phyloP scores from a whole-genome alignment of 2,888 invertebrate genomes.

The Griposia aprilina region DNA sequence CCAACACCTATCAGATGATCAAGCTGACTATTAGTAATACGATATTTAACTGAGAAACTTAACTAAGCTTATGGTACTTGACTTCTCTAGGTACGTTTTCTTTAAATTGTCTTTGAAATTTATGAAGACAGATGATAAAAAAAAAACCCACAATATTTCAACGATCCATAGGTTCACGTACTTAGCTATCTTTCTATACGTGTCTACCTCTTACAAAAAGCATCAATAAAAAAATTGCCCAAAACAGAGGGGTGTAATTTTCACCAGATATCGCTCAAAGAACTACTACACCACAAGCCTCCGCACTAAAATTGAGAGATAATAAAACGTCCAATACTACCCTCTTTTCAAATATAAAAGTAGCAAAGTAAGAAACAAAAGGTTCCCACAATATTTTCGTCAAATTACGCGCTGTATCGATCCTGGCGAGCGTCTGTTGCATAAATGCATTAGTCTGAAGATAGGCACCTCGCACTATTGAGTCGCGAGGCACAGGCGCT shows the following conservation, averaged over 20 bases:
- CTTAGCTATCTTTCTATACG: not conserved
- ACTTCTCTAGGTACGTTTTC: not conserved
- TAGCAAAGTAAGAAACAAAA: conserved; percentile 75
- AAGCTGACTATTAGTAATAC: not conserved
- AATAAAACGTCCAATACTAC: conserved; percentile 51
- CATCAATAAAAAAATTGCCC: not conserved
- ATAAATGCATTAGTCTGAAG: conserved; percentile 90
- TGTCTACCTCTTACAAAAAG: no score
- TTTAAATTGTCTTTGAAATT: not conserved
- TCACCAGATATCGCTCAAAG: not conserved
- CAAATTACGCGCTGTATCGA: conserved; percentile 87
- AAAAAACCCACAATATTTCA: not conserved
- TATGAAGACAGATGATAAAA: not conserved
- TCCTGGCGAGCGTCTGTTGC: conserved; percentile 84
- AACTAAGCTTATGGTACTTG: not conserved
- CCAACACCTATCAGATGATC: not conserved
- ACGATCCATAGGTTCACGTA: not conserved
- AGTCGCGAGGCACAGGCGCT: conserved; percentile 57
- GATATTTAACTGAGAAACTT: not conserved
- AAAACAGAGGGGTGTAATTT: not conserved
- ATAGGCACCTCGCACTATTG: conserved; percentile 85
- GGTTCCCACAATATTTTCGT: conserved; percentile 80
- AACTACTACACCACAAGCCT: conserved; percentile 10
- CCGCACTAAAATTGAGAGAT: conserved; percentile 51
- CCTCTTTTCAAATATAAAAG: conserved; percentile 71